phyloP scores from a whole-genome alignment of 2,113 vertebrate species.

The Corvus hawaiiensis region DNA sequence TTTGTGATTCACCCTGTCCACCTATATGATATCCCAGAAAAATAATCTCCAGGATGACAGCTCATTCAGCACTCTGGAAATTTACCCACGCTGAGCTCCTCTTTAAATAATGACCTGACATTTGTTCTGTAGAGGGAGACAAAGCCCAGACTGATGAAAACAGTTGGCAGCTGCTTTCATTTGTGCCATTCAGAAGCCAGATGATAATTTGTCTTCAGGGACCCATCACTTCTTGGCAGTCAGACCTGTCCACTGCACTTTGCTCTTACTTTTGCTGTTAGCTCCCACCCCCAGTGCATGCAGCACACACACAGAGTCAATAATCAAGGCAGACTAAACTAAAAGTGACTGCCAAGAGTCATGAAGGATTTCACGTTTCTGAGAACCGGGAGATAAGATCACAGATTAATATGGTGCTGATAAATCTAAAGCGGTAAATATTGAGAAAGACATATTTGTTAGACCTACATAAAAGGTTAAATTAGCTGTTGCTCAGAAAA shows the following conservation, averaged over 20 bases:
- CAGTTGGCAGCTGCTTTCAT: slow-evolving; percentile 52
- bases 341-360: not conserved
- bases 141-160: slow-evolving; percentile 57
- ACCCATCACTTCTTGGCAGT: slow-evolving; percentile 33
- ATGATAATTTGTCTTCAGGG: slow-evolving; percentile 16
- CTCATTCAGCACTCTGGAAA: slow-evolving; percentile 22
- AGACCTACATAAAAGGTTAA: not conserved
- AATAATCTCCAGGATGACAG: slow-evolving; percentile 11
- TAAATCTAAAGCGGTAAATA: not conserved
- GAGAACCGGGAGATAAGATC: not conserved
- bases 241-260: slow-evolving; percentile 20
- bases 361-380: not conserved
- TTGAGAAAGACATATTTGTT: not conserved
- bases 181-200: slow-evolving; percentile 45
- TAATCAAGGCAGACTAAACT: not conserved
- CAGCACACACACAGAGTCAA: not conserved
- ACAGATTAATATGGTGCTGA: not conserved
- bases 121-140: slow-evolving; percentile 67
- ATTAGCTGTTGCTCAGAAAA: not conserved
- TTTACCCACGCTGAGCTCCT: not conserved
- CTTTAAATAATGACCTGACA: slow-evolving; percentile 57
- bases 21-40: not conserved
- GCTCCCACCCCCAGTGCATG: not conserved
- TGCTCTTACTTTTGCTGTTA: not conserved
- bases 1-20: not conserved